These are phyloP conservation scores for Megaptera novaeangliae DNA, from an alignment of 2,113 vertebrate species.

Conservation along the genomic window DNA sequence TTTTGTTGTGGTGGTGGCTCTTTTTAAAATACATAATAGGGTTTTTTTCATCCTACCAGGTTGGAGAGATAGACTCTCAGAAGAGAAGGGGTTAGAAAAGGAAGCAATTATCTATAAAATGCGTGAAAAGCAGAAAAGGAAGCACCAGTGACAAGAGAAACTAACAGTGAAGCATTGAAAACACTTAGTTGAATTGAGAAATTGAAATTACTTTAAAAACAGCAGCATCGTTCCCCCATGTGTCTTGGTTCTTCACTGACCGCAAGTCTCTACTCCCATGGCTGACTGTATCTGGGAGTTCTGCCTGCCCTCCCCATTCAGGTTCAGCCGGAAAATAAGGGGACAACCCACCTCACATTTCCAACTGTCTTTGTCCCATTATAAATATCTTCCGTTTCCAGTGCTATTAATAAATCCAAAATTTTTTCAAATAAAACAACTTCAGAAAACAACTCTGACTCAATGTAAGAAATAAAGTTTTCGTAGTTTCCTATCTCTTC, in stretches of 20 bases:
- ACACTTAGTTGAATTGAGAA: neutral
- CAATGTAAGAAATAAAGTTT: neutral
- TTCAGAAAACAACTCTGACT: neutral
- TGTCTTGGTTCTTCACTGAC: neutral
- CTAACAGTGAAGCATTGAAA: neutral
- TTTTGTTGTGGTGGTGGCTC: neutral
- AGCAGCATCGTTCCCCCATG: neutral
- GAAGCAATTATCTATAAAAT: conserved; percentile 9
- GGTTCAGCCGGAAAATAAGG: neutral
- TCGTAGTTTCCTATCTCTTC: neutral
- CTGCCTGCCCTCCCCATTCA: neutral
- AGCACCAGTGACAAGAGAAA: neutral
- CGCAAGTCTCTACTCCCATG: neutral
- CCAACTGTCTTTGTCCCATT: neutral
- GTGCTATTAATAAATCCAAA: neutral
- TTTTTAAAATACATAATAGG: neutral
- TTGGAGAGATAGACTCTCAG: neutral
- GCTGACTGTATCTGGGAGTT: neutral
- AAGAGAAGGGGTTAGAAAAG: neutral
- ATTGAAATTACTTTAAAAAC: neutral
- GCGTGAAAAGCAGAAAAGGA: neutral
- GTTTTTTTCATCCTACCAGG: neutral
- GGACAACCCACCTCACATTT: neutral
- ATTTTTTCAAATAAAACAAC: neutral
- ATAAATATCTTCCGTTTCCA: neutral